phyloP scores from a whole-genome alignment of 2,113 vertebrate species.

The Zosterops lateralis region DNA sequence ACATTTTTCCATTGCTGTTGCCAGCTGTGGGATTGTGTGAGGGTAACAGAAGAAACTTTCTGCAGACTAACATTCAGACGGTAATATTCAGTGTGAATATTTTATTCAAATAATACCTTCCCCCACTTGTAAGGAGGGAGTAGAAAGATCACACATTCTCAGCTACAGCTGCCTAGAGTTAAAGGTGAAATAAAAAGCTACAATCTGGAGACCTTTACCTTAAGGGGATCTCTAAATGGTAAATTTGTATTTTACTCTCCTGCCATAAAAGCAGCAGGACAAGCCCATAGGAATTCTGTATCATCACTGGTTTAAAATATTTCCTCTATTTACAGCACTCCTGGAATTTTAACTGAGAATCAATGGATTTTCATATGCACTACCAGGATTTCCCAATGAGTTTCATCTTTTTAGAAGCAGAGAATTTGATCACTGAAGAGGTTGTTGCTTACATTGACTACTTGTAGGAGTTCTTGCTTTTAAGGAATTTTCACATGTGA shows the following conservation, averaged over 20 bases:
- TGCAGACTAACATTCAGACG: background rate
- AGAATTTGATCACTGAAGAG: background rate
- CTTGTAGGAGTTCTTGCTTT: background rate
- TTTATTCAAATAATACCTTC: background rate
- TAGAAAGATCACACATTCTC: background rate
- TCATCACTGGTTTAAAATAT: background rate
- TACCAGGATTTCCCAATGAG: background rate
- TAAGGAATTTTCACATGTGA: background rate
- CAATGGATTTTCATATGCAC: background rate
- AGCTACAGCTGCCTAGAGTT: background rate
- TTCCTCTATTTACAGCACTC: background rate
- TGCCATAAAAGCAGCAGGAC: background rate
- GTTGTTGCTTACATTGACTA: background rate
- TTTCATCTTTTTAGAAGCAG: background rate
- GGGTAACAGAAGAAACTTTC: background rate
- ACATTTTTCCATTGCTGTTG: background rate
- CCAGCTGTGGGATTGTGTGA: background rate
- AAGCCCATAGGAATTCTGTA: background rate
- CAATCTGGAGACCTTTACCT: background rate
- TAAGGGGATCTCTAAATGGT: background rate
- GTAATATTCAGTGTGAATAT: background rate
- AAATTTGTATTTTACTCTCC: background rate
- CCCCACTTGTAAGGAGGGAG: background rate
- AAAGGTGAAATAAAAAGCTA: background rate
- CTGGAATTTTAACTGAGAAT: background rate